Base-by-base conservation (phyloP, 2,888 invertebrate species). In the Apantesis nais region DNA sequence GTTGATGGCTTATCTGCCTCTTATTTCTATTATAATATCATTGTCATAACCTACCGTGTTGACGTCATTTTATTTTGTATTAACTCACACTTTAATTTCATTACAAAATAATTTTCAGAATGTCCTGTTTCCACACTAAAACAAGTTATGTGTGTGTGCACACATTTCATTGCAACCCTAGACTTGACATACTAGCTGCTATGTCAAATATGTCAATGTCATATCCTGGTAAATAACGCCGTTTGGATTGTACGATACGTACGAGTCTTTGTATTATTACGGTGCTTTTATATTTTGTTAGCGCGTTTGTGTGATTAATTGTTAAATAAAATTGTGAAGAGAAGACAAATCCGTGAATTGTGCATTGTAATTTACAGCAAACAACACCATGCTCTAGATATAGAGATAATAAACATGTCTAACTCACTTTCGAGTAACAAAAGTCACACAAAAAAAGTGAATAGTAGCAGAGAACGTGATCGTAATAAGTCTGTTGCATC, bases 401-500 rank as follows among this genome's bases (percentile, higher is more conserved):
- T 65, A 31, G 66, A 55, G 62, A 66, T 66, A 67, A 74, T 68
- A 77, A 83, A 82, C 77, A 94, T 94, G 94, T 92, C 94, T 77
- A 91, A 86, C 79, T 80, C 90, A 70, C 86, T 90, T 58, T 86
- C 89, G 66, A 89, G 85, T 83, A 89, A 86, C 75, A 94, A 94
- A 86, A 94, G 89, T 82, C 91, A 93, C 72, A 85, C 89, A 29
- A 92, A 92, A 84, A 93, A 93, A 82, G 78, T 85, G 52, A 92
- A 87, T 75, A 90, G 86, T 78, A 88, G 84, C 71, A 90, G 93
- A 73, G 93, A 94, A 67, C 91, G 94, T 68, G 95, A 95, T 79
- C 92, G 90, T 90, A 93, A 90, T 77, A 94, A 92, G 75, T 86
- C 92, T 7, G 86, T 91, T 41, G 88, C 92, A 25, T 93, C 94